Conservation (phyloP, 2,113 vertebrate species). For the Mobula birostris region DNA sequence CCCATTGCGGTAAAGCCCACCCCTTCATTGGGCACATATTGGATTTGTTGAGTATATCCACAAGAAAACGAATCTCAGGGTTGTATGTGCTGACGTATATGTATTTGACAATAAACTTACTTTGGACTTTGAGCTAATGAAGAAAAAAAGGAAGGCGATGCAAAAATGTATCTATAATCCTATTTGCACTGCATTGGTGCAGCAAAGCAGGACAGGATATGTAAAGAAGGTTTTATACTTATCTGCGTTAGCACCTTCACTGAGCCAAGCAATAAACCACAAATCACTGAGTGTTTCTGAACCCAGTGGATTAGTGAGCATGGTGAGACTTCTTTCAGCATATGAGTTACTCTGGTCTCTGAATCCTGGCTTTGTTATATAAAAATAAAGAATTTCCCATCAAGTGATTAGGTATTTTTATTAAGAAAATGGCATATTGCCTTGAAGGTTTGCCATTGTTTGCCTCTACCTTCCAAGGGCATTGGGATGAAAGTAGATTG, state of each 20-base stretch:
- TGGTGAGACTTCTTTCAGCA: background rate
- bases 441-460: background rate
- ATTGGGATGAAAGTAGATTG: too few relatives aligned
- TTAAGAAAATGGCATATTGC: background rate
- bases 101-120: too few relatives aligned
- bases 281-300: background rate
- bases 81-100: too few relatives aligned
- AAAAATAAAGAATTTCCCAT: too few relatives aligned
- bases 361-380: too few relatives aligned
- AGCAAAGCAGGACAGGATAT: background rate
- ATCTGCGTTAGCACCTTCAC: background rate
- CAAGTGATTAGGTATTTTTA: background rate
- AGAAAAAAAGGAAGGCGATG: background rate
- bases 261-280: background rate
- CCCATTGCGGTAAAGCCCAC: too few relatives aligned
- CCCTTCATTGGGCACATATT: too few relatives aligned
- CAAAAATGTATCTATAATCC: background rate
- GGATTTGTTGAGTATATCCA: too few relatives aligned
- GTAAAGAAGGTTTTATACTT: background rate
- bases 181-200: background rate
- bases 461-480: background rate
- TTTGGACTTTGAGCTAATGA: background rate
- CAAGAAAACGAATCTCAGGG: too few relatives aligned
- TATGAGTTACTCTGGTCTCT: too few relatives aligned
- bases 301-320: background rate